Evolutionary conservation across 2,888 invertebrate species (phyloP).

Genomic region (Mesorhabditis spiculigera): DNA sequence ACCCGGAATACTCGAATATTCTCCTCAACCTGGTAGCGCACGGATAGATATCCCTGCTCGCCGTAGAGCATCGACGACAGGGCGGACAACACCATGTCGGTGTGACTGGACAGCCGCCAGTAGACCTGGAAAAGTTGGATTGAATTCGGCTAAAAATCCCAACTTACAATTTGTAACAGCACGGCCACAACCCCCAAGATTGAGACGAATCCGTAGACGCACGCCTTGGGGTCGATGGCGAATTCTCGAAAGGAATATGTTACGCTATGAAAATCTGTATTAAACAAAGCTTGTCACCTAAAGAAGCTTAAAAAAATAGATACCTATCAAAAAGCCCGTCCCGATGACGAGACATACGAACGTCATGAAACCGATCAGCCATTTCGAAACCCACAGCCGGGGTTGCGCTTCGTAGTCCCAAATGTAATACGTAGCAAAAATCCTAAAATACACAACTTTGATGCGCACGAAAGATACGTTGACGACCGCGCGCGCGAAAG

Average conservation of each 20-base stretch:
- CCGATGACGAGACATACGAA: too few relatives aligned
- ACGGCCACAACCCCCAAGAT: not conserved
- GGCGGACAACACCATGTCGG: not conserved
- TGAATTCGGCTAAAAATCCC: not conserved
- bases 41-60: not conserved
- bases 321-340: too few relatives aligned
- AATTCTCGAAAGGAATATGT: not conserved
- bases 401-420: not conserved
- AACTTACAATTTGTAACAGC: not conserved
- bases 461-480: too few relatives aligned
- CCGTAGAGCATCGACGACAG: not conserved
- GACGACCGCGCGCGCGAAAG: too few relatives aligned
- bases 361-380: not conserved
- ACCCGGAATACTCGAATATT: not conserved
- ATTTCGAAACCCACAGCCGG: not conserved
- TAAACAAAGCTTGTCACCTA: too few relatives aligned
- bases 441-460: not conserved
- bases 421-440: conserved; percentile 3
- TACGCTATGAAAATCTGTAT: not conserved
- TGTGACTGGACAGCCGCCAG: not conserved
- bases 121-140: not conserved
- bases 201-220: not conserved
- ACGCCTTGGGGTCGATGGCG: not conserved
- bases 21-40: not conserved
- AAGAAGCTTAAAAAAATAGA: too few relatives aligned